Base-by-base conservation (phyloP, 1,140 invertebrate genomes). In the Chlorops oryzae region DNA sequence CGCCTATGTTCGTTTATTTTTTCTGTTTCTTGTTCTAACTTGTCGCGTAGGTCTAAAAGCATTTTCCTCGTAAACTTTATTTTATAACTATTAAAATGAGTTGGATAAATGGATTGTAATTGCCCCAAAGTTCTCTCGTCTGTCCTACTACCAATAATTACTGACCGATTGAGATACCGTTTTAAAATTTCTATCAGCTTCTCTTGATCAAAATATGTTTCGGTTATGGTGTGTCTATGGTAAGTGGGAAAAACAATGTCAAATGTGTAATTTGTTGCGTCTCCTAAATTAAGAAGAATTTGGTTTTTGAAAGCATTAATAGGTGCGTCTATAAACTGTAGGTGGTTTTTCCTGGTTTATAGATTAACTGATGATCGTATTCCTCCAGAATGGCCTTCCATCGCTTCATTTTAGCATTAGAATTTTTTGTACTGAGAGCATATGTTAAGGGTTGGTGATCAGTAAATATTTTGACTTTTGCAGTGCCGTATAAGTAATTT, bases 351-450 rank as follows among this genome's bases (percentile, higher is more conserved):
- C 72, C 72, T 24, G 59, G 23, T 59, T 72, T 67, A 55, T 78
- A 69, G 15, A 57, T 35, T 9, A 78, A 67, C 47, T 74, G 22
- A 32, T 39, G n/a, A 27, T 40, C 25, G 15, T 40, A 50, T 43
- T 75, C 72, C 59, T 75, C 72, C 18, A 80, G 39, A 53, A 69
- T 59, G 12, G 79, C 22, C 27, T 70, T 46, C 78, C 78, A 81
- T 22, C 75, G 47, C 0, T 72, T 59, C 22, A 45, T 28, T 45
- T 43, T 43, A 25, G 9, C 17, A 40, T 40, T 40, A n/a, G 61
- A 56, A 44, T 74, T 66, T 58, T 69, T 75, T 1, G 69, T 59
- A 12, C 60, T 62, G 10, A 63, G 47, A 6, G 78, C 51, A 60
- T 65, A 77, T 38, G 47, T 57, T 21, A 77, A 55, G 3, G 72